These are phyloP conservation scores for Lasioglossum villosulum DNA, from an alignment of 2,888 invertebrate genomes.

Conservation along the genomic window DNA sequence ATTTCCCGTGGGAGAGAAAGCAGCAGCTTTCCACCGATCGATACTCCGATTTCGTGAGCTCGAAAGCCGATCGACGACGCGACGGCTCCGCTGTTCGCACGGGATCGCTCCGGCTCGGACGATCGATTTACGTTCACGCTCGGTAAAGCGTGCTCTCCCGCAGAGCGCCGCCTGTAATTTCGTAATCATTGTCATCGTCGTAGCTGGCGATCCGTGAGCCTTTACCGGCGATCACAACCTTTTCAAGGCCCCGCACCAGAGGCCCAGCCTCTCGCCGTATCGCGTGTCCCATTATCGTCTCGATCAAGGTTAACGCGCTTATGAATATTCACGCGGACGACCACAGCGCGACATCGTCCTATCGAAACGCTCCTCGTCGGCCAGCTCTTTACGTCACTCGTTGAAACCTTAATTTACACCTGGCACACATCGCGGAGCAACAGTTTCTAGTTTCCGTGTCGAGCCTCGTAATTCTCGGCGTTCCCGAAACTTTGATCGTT, in stretches of 20 bases:
- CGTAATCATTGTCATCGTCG: conserved; percentile 62
- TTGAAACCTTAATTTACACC: not conserved
- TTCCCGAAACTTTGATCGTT: not conserved
- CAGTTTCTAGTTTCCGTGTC: not conserved
- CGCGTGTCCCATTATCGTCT: conserved; percentile 52
- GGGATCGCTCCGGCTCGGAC: conserved; percentile 23
- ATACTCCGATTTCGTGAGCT: conserved; percentile 10
- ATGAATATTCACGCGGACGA: conserved; percentile 50
- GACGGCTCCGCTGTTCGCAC: not conserved
- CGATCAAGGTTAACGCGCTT: conserved; percentile 54
- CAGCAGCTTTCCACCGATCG: not conserved
- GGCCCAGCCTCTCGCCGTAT: conserved; percentile 35
- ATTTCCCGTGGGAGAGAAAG: conserved; percentile 32
- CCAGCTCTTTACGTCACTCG: conserved; percentile 16
- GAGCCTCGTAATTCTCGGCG: not conserved
- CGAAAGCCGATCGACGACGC: not conserved
- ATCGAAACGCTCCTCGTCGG: not conserved
- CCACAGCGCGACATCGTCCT: not conserved
- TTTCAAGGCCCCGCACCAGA: conserved; percentile 58
- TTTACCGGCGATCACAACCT: conserved; percentile 54
- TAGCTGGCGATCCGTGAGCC: conserved; percentile 50
- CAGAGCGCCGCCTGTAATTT: conserved; percentile 50
- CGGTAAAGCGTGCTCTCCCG: conserved; percentile 41
- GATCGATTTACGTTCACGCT: conserved; percentile 53
- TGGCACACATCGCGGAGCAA: conserved; percentile 1